Evolutionary conservation across 2,113 vertebrate genomes (phyloP).

Genomic region (Vombatus ursinus): DNA sequence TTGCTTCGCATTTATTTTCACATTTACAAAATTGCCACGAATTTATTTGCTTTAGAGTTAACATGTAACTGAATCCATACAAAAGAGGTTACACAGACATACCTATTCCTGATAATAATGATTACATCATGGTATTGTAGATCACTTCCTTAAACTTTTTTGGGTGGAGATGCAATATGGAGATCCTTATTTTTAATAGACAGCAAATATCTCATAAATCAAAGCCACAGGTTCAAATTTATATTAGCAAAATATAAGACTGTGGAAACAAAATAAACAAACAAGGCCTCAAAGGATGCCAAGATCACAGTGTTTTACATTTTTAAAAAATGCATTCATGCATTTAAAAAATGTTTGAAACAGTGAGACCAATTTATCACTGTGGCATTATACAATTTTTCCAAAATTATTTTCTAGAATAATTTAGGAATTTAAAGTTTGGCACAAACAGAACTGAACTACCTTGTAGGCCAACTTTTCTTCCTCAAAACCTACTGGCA

Average conservation of each 20-base stretch:
- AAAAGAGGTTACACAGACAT: not conserved
- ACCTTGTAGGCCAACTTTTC: not conserved
- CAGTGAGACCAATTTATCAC: not conserved
- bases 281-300: not conserved
- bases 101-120: not conserved
- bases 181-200: not conserved
- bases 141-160: not conserved
- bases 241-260: not conserved
- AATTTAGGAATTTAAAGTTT: not conserved
- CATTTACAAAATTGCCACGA: not conserved
- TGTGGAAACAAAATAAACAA: not conserved
- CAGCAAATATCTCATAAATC: not conserved
- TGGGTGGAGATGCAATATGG: not conserved
- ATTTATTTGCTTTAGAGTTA: not conserved
- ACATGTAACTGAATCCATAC: not conserved
- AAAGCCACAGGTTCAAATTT: not conserved
- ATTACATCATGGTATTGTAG: not conserved
- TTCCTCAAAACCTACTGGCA: not conserved
- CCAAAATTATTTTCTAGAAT: not conserved
- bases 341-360: not conserved
- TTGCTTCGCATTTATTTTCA: constrained; percentile 12
- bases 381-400: not conserved
- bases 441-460: not conserved
- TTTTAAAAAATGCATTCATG: not conserved
- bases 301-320: not conserved